Percentiles rank a stretch among this genome's conserved stretches.
Conservation (phyloP, 2,113 vertebrate species). For the Prietella phreatophila region DNA sequence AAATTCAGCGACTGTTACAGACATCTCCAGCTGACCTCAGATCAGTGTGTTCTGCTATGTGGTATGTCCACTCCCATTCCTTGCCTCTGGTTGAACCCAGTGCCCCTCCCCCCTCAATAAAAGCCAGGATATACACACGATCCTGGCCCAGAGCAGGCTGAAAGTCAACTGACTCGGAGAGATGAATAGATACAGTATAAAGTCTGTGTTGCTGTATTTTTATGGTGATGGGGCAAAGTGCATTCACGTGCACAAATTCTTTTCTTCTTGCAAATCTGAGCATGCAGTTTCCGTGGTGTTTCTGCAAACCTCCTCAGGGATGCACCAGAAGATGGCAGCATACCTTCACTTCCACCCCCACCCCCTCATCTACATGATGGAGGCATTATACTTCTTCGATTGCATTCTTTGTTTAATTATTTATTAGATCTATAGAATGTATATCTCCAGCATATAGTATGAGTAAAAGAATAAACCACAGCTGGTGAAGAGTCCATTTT, state of each 20-base stretch:
- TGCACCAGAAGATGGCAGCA: conserved; percentile 46
- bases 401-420: neutral
- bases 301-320: neutral
- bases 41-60: neutral
- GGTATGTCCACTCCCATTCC: conserved; percentile 21
- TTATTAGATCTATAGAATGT: neutral
- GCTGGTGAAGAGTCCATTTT: neutral
- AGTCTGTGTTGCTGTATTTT: neutral
- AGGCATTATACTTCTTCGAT: neutral
- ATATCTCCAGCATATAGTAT: neutral
- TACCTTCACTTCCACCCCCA: neutral
- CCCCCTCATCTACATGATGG: neutral
- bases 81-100: conserved; percentile 33
- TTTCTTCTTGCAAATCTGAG: neutral
- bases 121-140: neutral
- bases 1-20: neutral
- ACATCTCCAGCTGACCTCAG: conserved; percentile 1
- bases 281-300: neutral
- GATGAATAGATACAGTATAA: neutral
- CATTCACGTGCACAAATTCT: neutral
- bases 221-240: neutral
- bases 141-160: neutral
- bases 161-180: neutral
- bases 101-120: neutral
- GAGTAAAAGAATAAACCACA: neutral